Conservation (phyloP, 2,888 invertebrate genomes). For the Coronaproctus castanopsis region DNA sequence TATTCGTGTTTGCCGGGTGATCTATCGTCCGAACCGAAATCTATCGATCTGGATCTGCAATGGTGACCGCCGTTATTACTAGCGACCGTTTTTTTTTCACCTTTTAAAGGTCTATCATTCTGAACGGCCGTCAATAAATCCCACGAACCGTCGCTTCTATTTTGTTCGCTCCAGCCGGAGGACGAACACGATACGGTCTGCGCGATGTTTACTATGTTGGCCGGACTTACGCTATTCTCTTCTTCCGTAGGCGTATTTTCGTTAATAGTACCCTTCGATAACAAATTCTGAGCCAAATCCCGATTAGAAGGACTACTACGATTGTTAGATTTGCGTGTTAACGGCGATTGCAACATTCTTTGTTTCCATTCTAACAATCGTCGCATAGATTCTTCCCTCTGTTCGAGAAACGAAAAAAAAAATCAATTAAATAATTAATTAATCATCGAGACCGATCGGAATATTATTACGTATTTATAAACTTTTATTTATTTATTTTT, state of each 20-base stretch:
- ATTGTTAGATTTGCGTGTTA: constrained; percentile 47
- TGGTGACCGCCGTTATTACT: neutral
- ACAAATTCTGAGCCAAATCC: constrained; percentile 25
- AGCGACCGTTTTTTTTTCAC: neutral
- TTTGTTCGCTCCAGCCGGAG: neutral
- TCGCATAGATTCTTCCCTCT: constrained; percentile 83
- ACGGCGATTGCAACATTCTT: constrained; percentile 71
- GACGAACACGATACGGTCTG: too few relatives aligned
- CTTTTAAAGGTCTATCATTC: neutral
- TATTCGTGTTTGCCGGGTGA: neutral
- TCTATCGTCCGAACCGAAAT: neutral
- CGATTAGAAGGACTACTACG: constrained; percentile 22
- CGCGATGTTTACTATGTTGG: neutral
- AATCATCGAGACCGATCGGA: neutral
- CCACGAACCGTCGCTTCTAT: neutral
- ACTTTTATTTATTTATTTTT: neutral
- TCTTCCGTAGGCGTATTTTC: too few relatives aligned
- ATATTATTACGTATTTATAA: neutral
- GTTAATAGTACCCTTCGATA: constrained; percentile 24
- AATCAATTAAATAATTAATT: constrained; percentile 10
- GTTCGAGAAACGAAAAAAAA: constrained; percentile 23
- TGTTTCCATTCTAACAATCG: constrained; percentile 78
- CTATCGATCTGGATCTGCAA: neutral
- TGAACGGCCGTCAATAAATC: too few relatives aligned
- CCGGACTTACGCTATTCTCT: neutral